These are phyloP conservation scores for Neocrepidodera transversa DNA, from an alignment of 2,888 invertebrate species.

Conservation along the genomic window DNA sequence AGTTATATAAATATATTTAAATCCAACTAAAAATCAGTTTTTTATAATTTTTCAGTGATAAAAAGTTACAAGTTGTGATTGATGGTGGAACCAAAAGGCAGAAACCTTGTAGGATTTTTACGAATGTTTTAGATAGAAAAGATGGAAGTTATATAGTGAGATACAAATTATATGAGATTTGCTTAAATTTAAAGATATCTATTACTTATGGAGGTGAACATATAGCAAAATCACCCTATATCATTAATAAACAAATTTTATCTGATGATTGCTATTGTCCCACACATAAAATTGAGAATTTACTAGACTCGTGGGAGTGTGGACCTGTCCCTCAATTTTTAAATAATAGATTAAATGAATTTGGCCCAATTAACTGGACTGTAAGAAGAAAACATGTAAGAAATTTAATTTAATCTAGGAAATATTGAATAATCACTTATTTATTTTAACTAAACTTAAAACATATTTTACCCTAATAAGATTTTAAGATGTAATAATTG, in stretches of 20 bases:
- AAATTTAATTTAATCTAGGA: not conserved
- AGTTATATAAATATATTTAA: conserved; percentile 1
- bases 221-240: conserved; percentile 71
- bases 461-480: no score
- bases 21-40: not conserved
- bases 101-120: conserved; percentile 73
- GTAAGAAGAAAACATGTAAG: conserved; percentile 62
- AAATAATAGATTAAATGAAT: conserved; percentile 72
- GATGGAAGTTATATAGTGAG: conserved; percentile 86
- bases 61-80: conserved; percentile 65
- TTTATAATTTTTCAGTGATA: conserved; percentile 57
- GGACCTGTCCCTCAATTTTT: conserved; percentile 72
- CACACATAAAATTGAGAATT: conserved; percentile 65
- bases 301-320: conserved; percentile 75
- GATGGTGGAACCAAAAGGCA: conserved; percentile 64
- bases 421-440: no score
- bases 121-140: conserved; percentile 79
- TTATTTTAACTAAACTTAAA: no score
- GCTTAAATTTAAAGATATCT: conserved; percentile 73
- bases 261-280: conserved; percentile 90
- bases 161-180: conserved; percentile 80
- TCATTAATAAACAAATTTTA: conserved; percentile 71
- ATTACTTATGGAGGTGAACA: conserved; percentile 70
- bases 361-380: conserved; percentile 74
- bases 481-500: no score